A percentile compares a stretch with the other conserved stretches of the same genome.
phyloP scores from a whole-genome alignment of 2,888 invertebrate genomes.

The Limnephilus lunatus region DNA sequence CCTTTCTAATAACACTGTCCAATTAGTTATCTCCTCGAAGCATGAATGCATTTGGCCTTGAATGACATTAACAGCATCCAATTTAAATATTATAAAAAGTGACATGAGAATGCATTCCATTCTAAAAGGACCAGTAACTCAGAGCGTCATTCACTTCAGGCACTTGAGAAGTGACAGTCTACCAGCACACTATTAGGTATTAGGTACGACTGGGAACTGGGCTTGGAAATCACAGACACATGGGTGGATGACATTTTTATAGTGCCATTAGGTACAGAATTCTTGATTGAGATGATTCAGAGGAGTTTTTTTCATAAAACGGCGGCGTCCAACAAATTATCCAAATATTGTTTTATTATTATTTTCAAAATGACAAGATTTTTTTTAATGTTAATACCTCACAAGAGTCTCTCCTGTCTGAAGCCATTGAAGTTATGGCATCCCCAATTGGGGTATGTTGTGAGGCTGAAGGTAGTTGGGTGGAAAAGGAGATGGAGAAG shows the following conservation, averaged over 20 bases:
- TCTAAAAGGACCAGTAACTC: conserved; percentile 26
- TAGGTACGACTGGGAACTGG: not conserved
- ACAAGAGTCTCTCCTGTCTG: too few species aligned
- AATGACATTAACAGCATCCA: conserved; percentile 22
- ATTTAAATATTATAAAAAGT: conserved; percentile 19
- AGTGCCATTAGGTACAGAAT: not conserved
- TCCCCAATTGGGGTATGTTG: too few species aligned
- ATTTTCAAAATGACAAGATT: too few species aligned
- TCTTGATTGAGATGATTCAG: not conserved
- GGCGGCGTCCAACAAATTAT: too few species aligned
- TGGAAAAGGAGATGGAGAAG: too few species aligned
- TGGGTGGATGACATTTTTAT: conserved; percentile 30
- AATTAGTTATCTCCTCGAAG: conserved; percentile 14
- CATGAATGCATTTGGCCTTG: conserved; percentile 22
- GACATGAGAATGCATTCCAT: conserved; percentile 20
- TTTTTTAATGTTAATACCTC: too few species aligned
- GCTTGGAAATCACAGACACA: not conserved
- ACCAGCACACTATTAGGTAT: not conserved
- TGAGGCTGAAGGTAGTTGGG: too few species aligned
- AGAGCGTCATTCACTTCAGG: conserved; percentile 17
- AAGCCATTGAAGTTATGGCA: too few species aligned
- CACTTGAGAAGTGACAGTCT: conserved; percentile 16
- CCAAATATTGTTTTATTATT: too few species aligned
- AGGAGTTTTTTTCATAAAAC: too few species aligned
- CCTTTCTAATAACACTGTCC: not conserved